Evolutionary conservation across 1,140 invertebrate species (phyloP), one percentile per base, ranked within the genome.

Genomic region (Papilio polytes): DNA sequence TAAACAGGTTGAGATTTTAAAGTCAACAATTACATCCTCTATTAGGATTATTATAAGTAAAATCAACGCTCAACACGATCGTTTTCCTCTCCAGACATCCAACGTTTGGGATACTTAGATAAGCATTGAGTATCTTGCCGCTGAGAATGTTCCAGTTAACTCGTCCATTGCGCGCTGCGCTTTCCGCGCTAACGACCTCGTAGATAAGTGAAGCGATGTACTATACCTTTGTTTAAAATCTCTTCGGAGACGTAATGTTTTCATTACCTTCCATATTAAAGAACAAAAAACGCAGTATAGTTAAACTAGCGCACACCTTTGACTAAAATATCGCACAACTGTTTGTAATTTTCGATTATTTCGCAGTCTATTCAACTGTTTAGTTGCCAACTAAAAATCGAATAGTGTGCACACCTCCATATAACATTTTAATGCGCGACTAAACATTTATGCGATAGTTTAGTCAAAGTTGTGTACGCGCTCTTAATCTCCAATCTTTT

Each of bases 51-150:
- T 63, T 31, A 70, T 70, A 31, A 31, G 3, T 70, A 70, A 70
- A 70, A 70, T 70, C 26, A 70, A 70, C n/a, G 56, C n/a, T 20
- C n/a, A 31, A 31, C 13, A 31, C 6, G 63, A 70, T 70, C 26
- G 63, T 70, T 70, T 36, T 26, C 63, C 13, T 13, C 26, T 22
- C 20, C 22, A 63, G 10, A 31, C 26, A 31, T 15, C 63, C 36
- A 70, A 70, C 63, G 63, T 70, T 70, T 70, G 63, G 63, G 63
- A 15, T 70, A 70, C 63, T 70, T 31, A 70, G 63, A 70, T 70
- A 70, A 70, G 63, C 63, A 31, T 70, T 70, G 22, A 36, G 59
- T 63, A n/a, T 22, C 22, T 12, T n/a, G 22, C 59, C 22, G 22
- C 56, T 59, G 63, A 15, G 63, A 70, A 70, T 70, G 26, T 36